Evolutionary conservation across 2,888 invertebrate genomes (phyloP).

Genomic region (Abrostola triplasia): DNA sequence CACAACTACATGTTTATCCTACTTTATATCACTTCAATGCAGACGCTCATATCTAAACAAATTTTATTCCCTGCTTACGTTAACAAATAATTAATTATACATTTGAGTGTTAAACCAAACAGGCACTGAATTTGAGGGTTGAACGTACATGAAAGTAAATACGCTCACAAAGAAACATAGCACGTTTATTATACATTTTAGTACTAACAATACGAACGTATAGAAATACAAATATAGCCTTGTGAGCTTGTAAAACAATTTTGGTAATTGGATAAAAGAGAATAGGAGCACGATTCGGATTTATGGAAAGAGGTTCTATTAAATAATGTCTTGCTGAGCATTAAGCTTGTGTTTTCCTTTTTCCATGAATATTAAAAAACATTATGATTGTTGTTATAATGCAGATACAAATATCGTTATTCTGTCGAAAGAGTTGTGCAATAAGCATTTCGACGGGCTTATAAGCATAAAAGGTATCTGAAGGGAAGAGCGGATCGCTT

Average conservation of each 20-base stretch:
- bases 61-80: conserved; percentile 40
- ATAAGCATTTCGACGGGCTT: conserved; percentile 68
- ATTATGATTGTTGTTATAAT: conserved; percentile 8
- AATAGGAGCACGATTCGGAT: conserved; percentile 59
- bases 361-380: not conserved
- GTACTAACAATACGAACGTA: conserved; percentile 27
- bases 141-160: conserved; percentile 35
- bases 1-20: conserved; percentile 44
- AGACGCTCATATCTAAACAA: conserved; percentile 34
- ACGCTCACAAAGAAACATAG: conserved; percentile 35
- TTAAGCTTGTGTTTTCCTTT: conserved; percentile 3
- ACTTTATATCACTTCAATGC: conserved; percentile 37
- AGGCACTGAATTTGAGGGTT: conserved; percentile 28
- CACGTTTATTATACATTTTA: conserved; percentile 26
- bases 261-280: conserved; percentile 65
- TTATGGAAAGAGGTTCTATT: conserved; percentile 44
- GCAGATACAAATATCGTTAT: conserved; percentile 39
- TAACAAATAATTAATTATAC: conserved; percentile 42
- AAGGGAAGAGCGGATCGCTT: conserved; percentile 59
- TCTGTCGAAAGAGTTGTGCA: conserved; percentile 43
- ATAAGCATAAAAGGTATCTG: conserved; percentile 68
- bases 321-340: conserved; percentile 60
- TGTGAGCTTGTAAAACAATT: conserved; percentile 59
- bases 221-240: conserved; percentile 30
- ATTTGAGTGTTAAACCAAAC: conserved; percentile 19